Evolutionary conservation across 2,797 vertebrate species (phyloP).

Genomic region (Helarctos malayanus): DNA sequence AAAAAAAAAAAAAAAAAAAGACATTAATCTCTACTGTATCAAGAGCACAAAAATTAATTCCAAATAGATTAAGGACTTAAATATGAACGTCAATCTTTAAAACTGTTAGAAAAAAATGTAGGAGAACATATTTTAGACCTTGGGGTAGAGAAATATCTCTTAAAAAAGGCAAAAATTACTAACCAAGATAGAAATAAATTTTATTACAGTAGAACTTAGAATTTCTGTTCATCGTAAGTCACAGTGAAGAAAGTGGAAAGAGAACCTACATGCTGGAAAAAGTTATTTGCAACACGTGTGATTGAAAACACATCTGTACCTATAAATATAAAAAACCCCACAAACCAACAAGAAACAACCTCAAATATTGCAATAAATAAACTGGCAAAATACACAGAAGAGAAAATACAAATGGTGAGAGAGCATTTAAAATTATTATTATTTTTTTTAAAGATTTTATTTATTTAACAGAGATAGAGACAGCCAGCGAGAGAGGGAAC

Average conservation of each 20-base stretch:
- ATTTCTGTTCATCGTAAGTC: conserved; percentile 23
- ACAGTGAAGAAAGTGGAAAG: conserved; percentile 26
- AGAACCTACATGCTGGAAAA: not conserved
- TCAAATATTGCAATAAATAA: not conserved
- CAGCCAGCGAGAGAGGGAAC: no score
- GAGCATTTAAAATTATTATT: conserved; percentile 44
- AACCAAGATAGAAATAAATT: conserved; percentile 52
- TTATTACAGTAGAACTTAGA: conserved; percentile 50
- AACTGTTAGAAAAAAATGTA: conserved; percentile 63
- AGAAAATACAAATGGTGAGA: conserved; percentile 12
- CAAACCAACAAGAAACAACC: not conserved
- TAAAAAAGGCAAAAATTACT: conserved; percentile 64
- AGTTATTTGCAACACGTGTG: not conserved
- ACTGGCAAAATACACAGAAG: conserved; percentile 31
- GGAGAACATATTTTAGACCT: conserved; percentile 68
- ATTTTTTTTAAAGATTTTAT: no score
- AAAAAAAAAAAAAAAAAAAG: conserved; percentile 24
- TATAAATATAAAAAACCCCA: conserved; percentile 30
- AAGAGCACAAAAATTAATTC: conserved; percentile 73
- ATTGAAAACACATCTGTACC: conserved; percentile 20
- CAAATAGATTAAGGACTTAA: conserved; percentile 73
- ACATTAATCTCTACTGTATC: conserved; percentile 34
- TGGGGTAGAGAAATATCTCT: conserved; percentile 48
- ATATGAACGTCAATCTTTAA: conserved; percentile 59
- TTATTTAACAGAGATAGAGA: no score